Base-by-base conservation (phyloP, 2,888 invertebrate species). In the Phyllotreta cruciferae region DNA sequence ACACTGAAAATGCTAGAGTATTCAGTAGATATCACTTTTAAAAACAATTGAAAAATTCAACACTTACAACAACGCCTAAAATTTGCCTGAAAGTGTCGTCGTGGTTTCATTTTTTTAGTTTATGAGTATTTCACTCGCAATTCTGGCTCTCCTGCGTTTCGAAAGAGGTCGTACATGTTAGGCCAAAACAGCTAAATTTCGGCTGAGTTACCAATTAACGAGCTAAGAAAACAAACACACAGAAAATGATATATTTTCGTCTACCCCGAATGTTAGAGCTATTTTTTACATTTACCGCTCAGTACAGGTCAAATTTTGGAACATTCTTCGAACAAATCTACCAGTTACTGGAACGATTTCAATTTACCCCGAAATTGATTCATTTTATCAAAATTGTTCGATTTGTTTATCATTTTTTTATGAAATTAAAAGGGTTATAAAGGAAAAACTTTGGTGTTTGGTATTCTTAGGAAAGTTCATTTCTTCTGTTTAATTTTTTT, bases 1-100 rank as follows among this genome's bases (percentile, higher is more conserved):
- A 71, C 67, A 67, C 64, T 69, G 66, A 69, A 70, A 62, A 68
- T 66, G 60, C 58, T 66, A 69, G 67, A 70, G 67, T 66, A 69
- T 69, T 66, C 60, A 52, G 60, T 52, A 60, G 14, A 60, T 52
- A 60, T 60, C 60, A 60, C 60, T 37, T 52, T 60, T 58, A 60
- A 63, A 64, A 62, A 60, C 39, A 60, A 60, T 58, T 56, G 14
- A 41, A 58, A 63, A 56, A 39, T 56, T 55, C 24, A 58, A 61
- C 62, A 62, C 56, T 62, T 44, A 65, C 44, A 49, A 60, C 52
- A 62, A 63, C 54, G 63, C 57, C 57, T 56, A 57, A 53, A 63
- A 24, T 63, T 41, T 53, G 52, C 44, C 57, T 42, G 44, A 62
- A 62, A 62, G 56, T 39, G 62, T 62, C 4, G 1, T 24, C 62